phyloP scores from a whole-genome alignment of 2,113 vertebrate species.

The Guaruba guarouba region DNA sequence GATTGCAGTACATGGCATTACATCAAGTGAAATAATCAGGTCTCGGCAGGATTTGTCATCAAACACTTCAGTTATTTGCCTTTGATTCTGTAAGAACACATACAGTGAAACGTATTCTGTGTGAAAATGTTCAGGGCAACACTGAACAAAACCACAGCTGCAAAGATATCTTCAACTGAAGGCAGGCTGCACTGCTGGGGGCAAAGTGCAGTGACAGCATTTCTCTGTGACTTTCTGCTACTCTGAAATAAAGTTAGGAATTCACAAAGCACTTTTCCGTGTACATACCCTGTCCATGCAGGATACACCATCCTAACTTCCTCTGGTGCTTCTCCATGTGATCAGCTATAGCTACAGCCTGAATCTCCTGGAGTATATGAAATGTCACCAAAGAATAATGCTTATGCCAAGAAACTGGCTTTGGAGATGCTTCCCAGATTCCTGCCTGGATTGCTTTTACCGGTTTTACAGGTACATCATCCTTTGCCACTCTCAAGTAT shows the following conservation, averaged over 20 bases:
- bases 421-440: background rate
- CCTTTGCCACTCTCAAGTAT: background rate
- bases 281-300: rapidly evolving
- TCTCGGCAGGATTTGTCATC: conserved; percentile 72
- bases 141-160: background rate
- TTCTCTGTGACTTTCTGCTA: background rate
- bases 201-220: background rate
- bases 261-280: background rate
- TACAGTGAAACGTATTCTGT: rapidly evolving
- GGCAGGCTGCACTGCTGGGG: background rate
- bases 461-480: background rate
- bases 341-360: background rate
- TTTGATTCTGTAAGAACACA: background rate
- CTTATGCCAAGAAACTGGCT: background rate
- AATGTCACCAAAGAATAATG: rapidly evolving
- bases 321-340: background rate
- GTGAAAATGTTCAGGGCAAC: background rate
- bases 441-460: background rate
- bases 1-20: conserved; percentile 66
- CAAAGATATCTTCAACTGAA: rapidly evolving
- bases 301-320: background rate
- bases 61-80: conserved; percentile 28
- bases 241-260: background rate
- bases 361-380: background rate
- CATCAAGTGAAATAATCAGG: conserved; percentile 50